These are phyloP conservation scores for Drosophila villosipedis DNA, from an alignment of 2,888 invertebrate genomes.

Conservation along the genomic window DNA sequence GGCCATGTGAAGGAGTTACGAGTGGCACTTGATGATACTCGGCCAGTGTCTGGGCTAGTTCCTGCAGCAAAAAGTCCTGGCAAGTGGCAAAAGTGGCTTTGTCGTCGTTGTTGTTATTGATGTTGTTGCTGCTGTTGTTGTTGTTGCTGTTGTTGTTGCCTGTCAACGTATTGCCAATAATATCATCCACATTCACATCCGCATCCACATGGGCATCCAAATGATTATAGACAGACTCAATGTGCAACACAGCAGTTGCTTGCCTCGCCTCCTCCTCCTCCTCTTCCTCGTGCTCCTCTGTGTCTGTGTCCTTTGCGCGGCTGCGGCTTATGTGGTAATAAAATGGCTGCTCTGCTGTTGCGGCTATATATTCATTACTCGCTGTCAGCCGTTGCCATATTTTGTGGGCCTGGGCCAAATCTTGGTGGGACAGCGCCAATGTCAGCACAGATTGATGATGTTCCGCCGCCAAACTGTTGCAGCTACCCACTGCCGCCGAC, in stretches of 20 bases:
- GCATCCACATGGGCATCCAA: slow-evolving; percentile 50
- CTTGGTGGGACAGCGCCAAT: slow-evolving; percentile 83
- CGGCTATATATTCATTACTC: slow-evolving; percentile 77
- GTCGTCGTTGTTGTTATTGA: neutral
- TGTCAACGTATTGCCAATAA: slow-evolving; percentile 57
- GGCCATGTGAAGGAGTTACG: slow-evolving; percentile 19
- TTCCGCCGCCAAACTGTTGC: slow-evolving; percentile 13
- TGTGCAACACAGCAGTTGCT: slow-evolving; percentile 54
- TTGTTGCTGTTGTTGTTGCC: slow-evolving; percentile 28
- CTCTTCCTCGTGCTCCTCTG: neutral
- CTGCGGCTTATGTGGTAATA: slow-evolving; percentile 65
- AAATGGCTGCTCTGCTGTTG: slow-evolving; percentile 59
- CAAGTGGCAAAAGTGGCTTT: slow-evolving; percentile 54
- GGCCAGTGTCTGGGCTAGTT: slow-evolving; percentile 48
- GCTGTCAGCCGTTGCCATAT: slow-evolving; percentile 74
- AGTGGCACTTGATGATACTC: slow-evolving; percentile 26
- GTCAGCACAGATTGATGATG: slow-evolving; percentile 82
- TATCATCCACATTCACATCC: slow-evolving; percentile 38
- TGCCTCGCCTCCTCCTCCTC: slow-evolving; percentile 1
- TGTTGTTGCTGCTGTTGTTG: neutral
- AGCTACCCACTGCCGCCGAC: slow-evolving; percentile 60
- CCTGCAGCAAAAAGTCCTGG: slow-evolving; percentile 71
- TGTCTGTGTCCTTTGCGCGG: slow-evolving; percentile 6
- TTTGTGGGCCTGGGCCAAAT: slow-evolving; percentile 79
- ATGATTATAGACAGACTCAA: slow-evolving; percentile 67